Conservation (phyloP, 2,113 vertebrate genomes). For the Odocoileus virginianus region DNA sequence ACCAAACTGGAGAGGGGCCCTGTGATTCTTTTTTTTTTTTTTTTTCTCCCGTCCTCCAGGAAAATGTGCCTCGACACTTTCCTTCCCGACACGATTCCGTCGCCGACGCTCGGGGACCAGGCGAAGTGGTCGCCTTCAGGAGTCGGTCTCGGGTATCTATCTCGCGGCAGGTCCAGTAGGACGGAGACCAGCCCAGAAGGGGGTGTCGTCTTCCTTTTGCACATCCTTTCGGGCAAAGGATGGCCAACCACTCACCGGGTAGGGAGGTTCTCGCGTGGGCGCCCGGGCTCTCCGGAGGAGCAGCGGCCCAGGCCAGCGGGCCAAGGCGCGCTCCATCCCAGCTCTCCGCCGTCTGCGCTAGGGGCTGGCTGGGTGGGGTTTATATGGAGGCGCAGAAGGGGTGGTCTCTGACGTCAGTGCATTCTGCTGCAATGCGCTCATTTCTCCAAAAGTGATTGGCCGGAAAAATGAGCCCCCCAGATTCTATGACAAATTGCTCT, state of each 20-base stretch:
- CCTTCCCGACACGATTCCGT: neutral
- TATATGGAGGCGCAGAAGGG: constrained; percentile 71
- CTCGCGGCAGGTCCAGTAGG: neutral
- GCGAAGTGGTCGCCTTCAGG: constrained; percentile 1
- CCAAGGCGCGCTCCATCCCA: constrained; percentile 49
- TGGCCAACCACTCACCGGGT: constrained; percentile 65
- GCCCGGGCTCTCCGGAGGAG: constrained; percentile 12
- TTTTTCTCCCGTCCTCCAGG: rapidly evolving
- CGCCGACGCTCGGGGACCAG: neutral
- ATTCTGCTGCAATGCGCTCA: constrained; percentile 78
- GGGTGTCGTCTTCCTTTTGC: constrained; percentile 38
- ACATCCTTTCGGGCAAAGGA: constrained; percentile 56
- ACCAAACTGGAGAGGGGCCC: neutral
- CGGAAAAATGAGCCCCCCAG: constrained; percentile 77
- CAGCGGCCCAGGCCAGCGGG: constrained; percentile 43
- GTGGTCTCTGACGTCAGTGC: constrained; percentile 76
- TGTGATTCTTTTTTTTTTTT: neutral
- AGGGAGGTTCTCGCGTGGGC: neutral
- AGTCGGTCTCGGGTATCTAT: neutral
- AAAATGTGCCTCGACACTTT: constrained; percentile 33
- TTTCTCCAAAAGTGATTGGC: constrained; percentile 76
- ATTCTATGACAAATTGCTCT: constrained; percentile 76
- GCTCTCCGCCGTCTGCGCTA: constrained; percentile 68
- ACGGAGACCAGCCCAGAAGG: neutral
- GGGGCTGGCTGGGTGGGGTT: constrained; percentile 74